Conservation (phyloP, 2,113 vertebrate species). For the Oncorhynchus nerka region DNA sequence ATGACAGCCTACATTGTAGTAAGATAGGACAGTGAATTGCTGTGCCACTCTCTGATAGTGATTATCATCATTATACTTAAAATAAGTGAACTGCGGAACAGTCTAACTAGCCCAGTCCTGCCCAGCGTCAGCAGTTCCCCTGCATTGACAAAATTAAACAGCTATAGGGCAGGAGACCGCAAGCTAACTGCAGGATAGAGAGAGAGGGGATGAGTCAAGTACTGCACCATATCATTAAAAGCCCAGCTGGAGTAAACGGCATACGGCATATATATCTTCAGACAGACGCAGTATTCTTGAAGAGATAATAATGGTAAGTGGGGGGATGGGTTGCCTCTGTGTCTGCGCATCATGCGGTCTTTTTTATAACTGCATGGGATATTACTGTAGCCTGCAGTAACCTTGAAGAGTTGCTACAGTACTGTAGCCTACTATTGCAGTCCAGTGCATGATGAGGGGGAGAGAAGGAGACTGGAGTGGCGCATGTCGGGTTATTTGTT, state of each 20-base stretch:
- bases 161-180: slow-evolving; percentile 31
- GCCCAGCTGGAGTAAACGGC: slow-evolving; percentile 39
- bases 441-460: background rate
- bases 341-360: slow-evolving; percentile 27
- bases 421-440: background rate
- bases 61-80: background rate
- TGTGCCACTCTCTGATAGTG: too few species aligned
- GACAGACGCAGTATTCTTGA: slow-evolving; percentile 37
- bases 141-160: slow-evolving; percentile 58
- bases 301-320: slow-evolving; percentile 62
- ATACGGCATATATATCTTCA: slow-evolving; percentile 43
- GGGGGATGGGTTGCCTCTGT: slow-evolving; percentile 7
- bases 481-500: background rate
- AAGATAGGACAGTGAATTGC: too few species aligned
- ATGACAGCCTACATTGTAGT: too few species aligned
- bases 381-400: background rate
- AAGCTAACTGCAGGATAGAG: slow-evolving; percentile 15
- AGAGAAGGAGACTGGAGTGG: background rate
- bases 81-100: slow-evolving; percentile 45
- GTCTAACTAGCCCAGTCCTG: background rate
- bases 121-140: slow-evolving; percentile 43
- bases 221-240: slow-evolving; percentile 46
- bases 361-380: slow-evolving; percentile 4
- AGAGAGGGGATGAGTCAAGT: slow-evolving; percentile 27
- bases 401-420: too few species aligned